These are phyloP conservation scores for Pelecanoides urinatrix DNA, from an alignment of 2,113 vertebrate species.

Conservation along the genomic window DNA sequence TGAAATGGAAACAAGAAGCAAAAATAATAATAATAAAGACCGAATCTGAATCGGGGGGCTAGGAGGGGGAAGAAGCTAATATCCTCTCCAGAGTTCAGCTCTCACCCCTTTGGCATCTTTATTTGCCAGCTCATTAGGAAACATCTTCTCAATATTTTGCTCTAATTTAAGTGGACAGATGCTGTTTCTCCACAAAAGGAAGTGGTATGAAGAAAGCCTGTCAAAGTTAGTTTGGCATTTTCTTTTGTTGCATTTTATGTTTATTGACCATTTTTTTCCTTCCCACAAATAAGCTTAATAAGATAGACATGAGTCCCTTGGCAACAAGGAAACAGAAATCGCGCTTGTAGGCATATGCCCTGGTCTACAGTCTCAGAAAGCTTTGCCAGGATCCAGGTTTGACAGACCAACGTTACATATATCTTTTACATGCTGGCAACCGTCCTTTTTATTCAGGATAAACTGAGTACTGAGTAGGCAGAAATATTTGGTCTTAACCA, in stretches of 20 bases:
- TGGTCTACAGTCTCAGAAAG: not conserved
- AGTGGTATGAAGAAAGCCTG: constrained; percentile 34
- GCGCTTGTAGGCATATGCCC: not conserved
- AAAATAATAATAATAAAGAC: constrained; percentile 61
- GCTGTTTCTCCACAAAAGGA: constrained; percentile 25
- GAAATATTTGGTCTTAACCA: not conserved
- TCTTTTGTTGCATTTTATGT: constrained; percentile 35
- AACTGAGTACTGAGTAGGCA: not conserved
- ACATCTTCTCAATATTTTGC: constrained; percentile 12
- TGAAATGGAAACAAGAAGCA: constrained; percentile 53
- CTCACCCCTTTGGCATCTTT: constrained; percentile 31
- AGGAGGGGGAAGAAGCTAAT: not conserved
- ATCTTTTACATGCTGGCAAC: not conserved
- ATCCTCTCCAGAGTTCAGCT: constrained; percentile 54
- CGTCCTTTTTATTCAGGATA: not conserved
- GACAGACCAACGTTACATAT: not conserved
- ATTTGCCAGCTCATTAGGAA: constrained; percentile 65
- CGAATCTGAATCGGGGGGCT: not conserved
- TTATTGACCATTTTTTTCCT: constrained; percentile 7
- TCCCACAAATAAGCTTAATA: not conserved
- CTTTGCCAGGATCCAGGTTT: not conserved
- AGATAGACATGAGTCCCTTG: not conserved
- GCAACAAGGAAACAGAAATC: not conserved
- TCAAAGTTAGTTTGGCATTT: constrained; percentile 33
- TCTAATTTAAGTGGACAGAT: constrained; percentile 43